Evolutionary conservation across 2,797 vertebrate species (phyloP).

Genomic region (Eremophila alpestris): DNA sequence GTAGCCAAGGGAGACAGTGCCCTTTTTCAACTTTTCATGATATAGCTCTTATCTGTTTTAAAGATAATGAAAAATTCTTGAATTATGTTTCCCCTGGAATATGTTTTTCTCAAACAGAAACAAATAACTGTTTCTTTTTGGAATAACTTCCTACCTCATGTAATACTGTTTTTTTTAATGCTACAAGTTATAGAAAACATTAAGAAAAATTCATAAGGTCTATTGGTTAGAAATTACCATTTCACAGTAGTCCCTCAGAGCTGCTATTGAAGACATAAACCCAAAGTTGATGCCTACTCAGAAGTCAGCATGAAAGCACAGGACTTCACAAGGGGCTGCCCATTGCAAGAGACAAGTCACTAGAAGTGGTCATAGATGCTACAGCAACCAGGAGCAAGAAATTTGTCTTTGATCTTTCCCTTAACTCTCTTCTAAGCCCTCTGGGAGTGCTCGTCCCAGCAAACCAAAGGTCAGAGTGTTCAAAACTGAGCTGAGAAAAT

Average conservation of each 20-base stretch:
- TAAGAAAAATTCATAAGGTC: background rate
- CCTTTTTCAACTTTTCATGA: background rate
- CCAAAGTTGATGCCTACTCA: background rate
- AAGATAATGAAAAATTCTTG: slow-evolving; percentile 31
- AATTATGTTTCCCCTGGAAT: background rate
- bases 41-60: background rate
- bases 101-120: background rate
- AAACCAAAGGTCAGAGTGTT: background rate
- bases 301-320: background rate
- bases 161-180: background rate
- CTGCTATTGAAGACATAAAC: background rate
- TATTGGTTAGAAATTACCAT: background rate
- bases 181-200: background rate
- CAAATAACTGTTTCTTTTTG: background rate
- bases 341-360: background rate
- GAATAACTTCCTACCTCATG: background rate
- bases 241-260: background rate
- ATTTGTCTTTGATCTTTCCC: background rate
- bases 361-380: background rate
- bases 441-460: background rate
- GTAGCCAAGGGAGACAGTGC: background rate
- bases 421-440: background rate
- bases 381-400: background rate
- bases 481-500: background rate
- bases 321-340: background rate